Percentiles rank a stretch among this genome's conserved stretches.
phyloP scores from a whole-genome alignment of 1,140 invertebrate species.

The Oryzaephilus surinamensis region DNA sequence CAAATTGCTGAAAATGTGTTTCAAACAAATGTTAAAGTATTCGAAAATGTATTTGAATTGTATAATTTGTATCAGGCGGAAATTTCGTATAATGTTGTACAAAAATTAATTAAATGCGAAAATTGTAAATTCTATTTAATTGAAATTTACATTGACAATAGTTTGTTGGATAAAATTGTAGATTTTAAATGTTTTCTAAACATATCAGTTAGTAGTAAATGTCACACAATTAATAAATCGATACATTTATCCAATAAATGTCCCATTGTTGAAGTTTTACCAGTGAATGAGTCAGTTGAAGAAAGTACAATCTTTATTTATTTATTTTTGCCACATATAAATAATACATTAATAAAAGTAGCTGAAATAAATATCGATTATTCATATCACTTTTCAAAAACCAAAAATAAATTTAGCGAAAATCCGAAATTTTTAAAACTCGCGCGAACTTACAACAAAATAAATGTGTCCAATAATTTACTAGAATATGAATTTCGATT shows the following conservation, averaged over 20 bases:
- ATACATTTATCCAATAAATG: constrained; percentile 2
- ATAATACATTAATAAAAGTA: constrained; percentile 4
- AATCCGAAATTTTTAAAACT: constrained; percentile 9
- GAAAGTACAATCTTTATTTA: not conserved
- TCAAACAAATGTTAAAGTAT: constrained; percentile 17
- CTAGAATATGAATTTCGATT: constrained; percentile 10
- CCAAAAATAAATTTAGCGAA: constrained; percentile 2
- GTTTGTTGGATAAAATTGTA: constrained; percentile 7
- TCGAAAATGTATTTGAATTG: constrained; percentile 11
- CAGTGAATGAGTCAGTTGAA: constrained; percentile 9
- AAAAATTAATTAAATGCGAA: constrained; percentile 4
- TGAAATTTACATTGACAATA: constrained; percentile 11
- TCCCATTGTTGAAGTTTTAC: constrained; percentile 10
- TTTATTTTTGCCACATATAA: not conserved
- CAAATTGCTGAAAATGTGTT: constrained; percentile 7
- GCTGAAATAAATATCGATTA: constrained; percentile 9
- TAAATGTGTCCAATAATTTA: constrained; percentile 3
- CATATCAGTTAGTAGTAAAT: constrained; percentile 6
- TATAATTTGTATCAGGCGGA: constrained; percentile 11
- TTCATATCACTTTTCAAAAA: constrained; percentile 18
- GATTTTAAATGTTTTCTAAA: constrained; percentile 8
- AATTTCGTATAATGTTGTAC: constrained; percentile 6
- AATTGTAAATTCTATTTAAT: constrained; percentile 17
- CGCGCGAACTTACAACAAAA: constrained; percentile 7
- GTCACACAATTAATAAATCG: constrained; percentile 6